These are phyloP conservation scores for Etheostoma nigrum DNA, from an alignment of 2,797 vertebrate genomes.

Conservation along the genomic window DNA sequence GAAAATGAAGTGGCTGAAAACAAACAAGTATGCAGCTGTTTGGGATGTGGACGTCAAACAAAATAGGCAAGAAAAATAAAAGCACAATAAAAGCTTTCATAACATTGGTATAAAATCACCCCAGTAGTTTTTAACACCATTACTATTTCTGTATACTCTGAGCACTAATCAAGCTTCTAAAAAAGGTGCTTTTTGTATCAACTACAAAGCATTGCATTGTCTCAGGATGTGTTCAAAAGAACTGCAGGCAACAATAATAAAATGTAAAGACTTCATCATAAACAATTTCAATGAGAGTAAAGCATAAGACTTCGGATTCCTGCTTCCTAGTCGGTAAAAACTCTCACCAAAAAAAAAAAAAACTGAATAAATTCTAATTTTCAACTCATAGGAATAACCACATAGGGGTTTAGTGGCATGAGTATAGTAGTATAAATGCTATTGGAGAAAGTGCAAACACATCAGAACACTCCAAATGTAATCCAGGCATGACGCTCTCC, in stretches of 20 bases:
- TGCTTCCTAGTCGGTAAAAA: constrained; percentile 54
- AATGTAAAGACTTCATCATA: constrained; percentile 75
- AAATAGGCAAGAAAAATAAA: constrained; percentile 29
- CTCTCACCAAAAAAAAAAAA: constrained; percentile 32
- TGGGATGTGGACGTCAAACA: constrained; percentile 9
- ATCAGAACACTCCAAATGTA: constrained; percentile 51
- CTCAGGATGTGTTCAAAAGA: constrained; percentile 78
- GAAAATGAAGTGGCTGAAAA: constrained; percentile 26
- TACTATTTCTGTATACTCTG: constrained; percentile 61
- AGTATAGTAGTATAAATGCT: constrained; percentile 75
- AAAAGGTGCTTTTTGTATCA: constrained; percentile 79
- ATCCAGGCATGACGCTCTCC: constrained; percentile 47
- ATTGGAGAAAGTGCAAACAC: constrained; percentile 78
- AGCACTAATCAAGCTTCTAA: constrained; percentile 66
- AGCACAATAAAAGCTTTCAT: constrained; percentile 49
- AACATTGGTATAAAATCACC: constrained; percentile 67
- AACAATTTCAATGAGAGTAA: constrained; percentile 53
- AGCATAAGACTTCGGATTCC: constrained; percentile 44
- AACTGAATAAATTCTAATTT: constrained; percentile 39
- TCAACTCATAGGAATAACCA: constrained; percentile 52
- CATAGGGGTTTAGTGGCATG: constrained; percentile 58
- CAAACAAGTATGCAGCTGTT: constrained; percentile 22
- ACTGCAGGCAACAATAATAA: constrained; percentile 79
- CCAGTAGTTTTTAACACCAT: constrained; percentile 55
- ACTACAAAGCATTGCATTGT: constrained; percentile 83